These are phyloP conservation scores for Pseudoips prasinana DNA, from an alignment of 2,888 invertebrate genomes.

Conservation along the genomic window DNA sequence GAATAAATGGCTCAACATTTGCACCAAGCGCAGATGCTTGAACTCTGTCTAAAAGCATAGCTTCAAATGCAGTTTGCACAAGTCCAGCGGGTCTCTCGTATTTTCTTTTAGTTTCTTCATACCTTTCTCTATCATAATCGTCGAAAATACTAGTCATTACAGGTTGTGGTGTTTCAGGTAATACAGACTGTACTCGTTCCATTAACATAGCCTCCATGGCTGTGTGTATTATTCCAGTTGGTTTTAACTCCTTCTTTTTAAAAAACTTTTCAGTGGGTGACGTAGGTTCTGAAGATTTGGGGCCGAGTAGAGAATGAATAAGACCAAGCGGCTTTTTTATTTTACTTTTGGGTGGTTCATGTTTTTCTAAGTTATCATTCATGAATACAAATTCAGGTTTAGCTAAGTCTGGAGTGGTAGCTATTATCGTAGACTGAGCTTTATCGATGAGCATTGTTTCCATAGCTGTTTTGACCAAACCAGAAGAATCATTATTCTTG, in stretches of 20 bases:
- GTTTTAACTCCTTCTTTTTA: slow-evolving; percentile 37
- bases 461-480: slow-evolving; percentile 65
- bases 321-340: slow-evolving; percentile 17
- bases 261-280: slow-evolving; percentile 21
- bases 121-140: slow-evolving; percentile 20
- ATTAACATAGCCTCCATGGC: slow-evolving; percentile 79
- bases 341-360: slow-evolving; percentile 11
- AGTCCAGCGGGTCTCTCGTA: slow-evolving; percentile 27
- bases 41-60: slow-evolving; percentile 31
- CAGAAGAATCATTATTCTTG: slow-evolving; percentile 12
- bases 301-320: slow-evolving; percentile 23
- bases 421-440: slow-evolving; percentile 46
- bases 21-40: slow-evolving; percentile 21
- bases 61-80: slow-evolving; percentile 34
- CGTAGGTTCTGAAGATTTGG: slow-evolving; percentile 16
- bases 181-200: slow-evolving; percentile 69
- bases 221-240: slow-evolving; percentile 63
- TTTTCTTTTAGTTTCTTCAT: slow-evolving; percentile 12
- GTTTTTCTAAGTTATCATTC: slow-evolving; percentile 3
- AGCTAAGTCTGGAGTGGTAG: slow-evolving; percentile 24
- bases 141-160: slow-evolving; percentile 27
- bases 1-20: slow-evolving; percentile 2
- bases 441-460: slow-evolving; percentile 75
- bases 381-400: slow-evolving; percentile 15
- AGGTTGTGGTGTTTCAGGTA: slow-evolving; percentile 49